phyloP scores from a whole-genome alignment of 2,113 vertebrate species.

The Sclerurus mexicanus region DNA sequence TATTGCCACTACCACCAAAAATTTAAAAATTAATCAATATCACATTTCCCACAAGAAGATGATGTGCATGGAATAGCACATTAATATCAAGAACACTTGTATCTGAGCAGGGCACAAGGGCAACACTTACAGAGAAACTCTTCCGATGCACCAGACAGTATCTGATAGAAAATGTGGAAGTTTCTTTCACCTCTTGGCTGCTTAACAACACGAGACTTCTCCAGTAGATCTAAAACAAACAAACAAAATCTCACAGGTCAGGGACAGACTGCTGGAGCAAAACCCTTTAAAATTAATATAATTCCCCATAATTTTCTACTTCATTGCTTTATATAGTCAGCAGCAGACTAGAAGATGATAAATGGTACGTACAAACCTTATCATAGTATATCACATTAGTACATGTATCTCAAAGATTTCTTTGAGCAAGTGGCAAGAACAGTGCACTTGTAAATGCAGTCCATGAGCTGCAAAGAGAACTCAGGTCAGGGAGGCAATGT shows the following conservation, averaged over 20 bases:
- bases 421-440: not conserved
- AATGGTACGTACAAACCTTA: not conserved
- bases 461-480: not conserved
- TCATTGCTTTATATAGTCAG: not conserved
- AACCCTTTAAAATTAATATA: not conserved
- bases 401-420: not conserved
- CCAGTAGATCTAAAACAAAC: constrained; percentile 86
- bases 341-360: not conserved
- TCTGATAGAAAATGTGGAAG: constrained; percentile 97
- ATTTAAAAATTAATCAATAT: not conserved
- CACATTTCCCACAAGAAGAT: not conserved
- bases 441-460: not conserved
- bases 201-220: constrained; percentile 96
- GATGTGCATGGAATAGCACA: not conserved
- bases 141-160: constrained; percentile 91
- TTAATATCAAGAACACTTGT: not conserved
- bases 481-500: not conserved
- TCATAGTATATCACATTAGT: not conserved
- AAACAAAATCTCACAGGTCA: not conserved
- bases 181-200: constrained; percentile 97
- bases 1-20: not conserved
- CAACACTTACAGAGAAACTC: constrained; percentile 88
- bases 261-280: not conserved
- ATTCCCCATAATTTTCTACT: not conserved
- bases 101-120: not conserved